A percentile compares a stretch with the other conserved stretches of the same genome.
These are phyloP conservation scores for Amiota mariae DNA, from an alignment of 2,888 invertebrate genomes.

Conservation along the genomic window DNA sequence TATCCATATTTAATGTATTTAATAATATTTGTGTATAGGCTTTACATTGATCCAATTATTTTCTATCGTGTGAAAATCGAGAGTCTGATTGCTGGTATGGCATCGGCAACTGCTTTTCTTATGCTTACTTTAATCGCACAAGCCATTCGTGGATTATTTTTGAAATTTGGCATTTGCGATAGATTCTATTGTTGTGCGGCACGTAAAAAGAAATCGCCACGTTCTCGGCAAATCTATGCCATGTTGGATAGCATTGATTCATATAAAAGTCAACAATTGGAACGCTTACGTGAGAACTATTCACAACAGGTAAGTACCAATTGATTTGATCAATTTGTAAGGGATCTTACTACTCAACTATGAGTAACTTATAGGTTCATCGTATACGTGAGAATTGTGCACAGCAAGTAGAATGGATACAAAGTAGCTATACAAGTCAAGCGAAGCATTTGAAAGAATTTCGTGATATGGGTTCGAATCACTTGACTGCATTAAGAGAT, in stretches of 20 bases:
- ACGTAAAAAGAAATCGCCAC: conserved; percentile 82
- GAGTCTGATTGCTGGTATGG: conserved; percentile 87
- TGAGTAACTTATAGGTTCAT: conserved; percentile 78
- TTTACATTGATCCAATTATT: conserved; percentile 89
- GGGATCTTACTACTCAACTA: background rate
- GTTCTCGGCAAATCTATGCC: conserved; percentile 87
- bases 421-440: conserved; percentile 91
- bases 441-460: conserved; percentile 90
- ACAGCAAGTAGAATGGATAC: conserved; percentile 94
- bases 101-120: conserved; percentile 86
- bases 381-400: conserved; percentile 94
- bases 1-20: background rate
- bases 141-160: conserved; percentile 77
- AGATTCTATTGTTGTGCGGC: conserved; percentile 81
- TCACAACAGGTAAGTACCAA: conserved; percentile 82
- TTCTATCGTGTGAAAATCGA: conserved; percentile 88
- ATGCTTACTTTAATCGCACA: conserved; percentile 86
- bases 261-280: conserved; percentile 91
- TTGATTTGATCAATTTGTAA: background rate
- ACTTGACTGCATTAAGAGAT: conserved; percentile 88
- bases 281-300: conserved; percentile 92
- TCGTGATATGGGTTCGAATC: conserved; percentile 91
- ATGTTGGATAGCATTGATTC: conserved; percentile 93
- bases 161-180: conserved; percentile 76
- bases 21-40: conserved; percentile 65